Conservation (phyloP, 92 coral and sea anemone species). For the Palythoa heliodiscus region DNA sequence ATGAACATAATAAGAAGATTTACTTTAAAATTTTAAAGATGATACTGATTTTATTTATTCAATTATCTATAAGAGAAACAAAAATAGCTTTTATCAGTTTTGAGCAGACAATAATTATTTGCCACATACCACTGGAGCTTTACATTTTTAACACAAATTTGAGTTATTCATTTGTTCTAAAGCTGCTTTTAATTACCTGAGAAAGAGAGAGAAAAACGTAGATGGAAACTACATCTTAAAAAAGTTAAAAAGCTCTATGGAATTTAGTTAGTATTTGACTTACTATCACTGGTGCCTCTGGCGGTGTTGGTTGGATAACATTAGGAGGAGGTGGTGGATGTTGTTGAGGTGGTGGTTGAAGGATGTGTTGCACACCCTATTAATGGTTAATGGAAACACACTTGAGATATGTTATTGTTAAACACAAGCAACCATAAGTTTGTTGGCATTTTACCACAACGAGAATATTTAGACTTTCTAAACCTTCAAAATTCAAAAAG, state of each 20-base stretch:
- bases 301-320: constrained; percentile 30
- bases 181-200: neutral
- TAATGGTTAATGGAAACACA: constrained; percentile 26
- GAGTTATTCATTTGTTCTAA: neutral
- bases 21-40: no score
- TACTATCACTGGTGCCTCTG: constrained; percentile 37
- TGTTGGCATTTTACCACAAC: neutral
- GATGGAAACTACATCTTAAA: neutral
- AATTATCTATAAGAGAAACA: no score
- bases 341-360: constrained; percentile 28
- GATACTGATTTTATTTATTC: no score
- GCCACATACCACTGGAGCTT: neutral
- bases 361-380: constrained; percentile 51
- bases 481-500: no score
- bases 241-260: neutral
- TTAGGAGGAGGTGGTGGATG: constrained; percentile 25
- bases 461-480: neutral
- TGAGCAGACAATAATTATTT: neutral
- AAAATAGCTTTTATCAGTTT: neutral
- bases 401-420: neutral
- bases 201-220: neutral
- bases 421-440: neutral
- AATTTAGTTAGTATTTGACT: constrained; percentile 4
- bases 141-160: neutral
- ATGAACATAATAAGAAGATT: no score